Evolutionary conservation across 2,113 vertebrate genomes (phyloP), one percentile per base, ranked within the genome.

Genomic region (Verasper variegatus): DNA sequence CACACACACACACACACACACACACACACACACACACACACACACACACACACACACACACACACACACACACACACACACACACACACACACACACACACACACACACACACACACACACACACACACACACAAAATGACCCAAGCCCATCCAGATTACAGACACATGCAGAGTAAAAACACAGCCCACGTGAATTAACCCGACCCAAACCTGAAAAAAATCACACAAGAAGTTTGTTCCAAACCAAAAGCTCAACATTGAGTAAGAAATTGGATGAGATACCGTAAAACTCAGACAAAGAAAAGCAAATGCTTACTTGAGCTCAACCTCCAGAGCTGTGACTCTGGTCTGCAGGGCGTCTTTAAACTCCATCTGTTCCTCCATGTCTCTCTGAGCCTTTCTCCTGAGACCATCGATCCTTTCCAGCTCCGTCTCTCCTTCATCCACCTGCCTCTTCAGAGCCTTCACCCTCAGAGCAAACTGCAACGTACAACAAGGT

Each of bases 381-480:
- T 98, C 97, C 94, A 97, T 89, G 63, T 99, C 98, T 52, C 98
- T 89, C 81, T 96, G 91, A 0, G 95, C 94, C 88, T 99, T 99
- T 87, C 96, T 97, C 78, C 95, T 93, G 54, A 96, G 70, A 0
- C 92, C 85, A 0, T 98, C 97, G 56, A 99, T 79, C 5, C 97
- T 90, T 86, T 98, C 97, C 0, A 97, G 93, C 88, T 99, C 97
- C 0, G 96, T 96, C 88, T 99, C 97, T 0, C 97, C 94, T 80
- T 98, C 96, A 5, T 99, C 97, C 83, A 99, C 95, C 82, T 97
- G 97, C 24, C 97, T 91, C 95, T 99, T 99, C 76, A 99, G 89
- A 18, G 97, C 96, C 89, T 99, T 99, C 87, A 99, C 96, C 55
- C 90, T 93, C 73, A 99, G 91, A 86, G 95, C 78, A 15, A 98